These are phyloP conservation scores for Drosophila seclusa DNA, from an alignment of 2,888 invertebrate species.

Conservation along the genomic window DNA sequence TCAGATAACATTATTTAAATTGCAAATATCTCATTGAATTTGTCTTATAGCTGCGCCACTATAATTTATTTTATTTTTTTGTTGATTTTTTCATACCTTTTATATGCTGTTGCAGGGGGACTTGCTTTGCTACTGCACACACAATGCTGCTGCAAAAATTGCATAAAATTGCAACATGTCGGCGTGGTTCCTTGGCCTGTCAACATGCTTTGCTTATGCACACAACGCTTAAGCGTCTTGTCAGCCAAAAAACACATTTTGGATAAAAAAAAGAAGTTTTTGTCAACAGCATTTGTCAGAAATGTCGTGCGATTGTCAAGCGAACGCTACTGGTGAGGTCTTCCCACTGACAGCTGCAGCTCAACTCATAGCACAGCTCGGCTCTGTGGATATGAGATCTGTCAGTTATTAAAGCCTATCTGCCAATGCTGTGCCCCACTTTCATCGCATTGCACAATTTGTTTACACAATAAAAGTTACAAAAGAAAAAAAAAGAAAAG, in stretches of 20 bases:
- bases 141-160: constrained; percentile 50
- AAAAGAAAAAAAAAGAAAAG: constrained; percentile 20
- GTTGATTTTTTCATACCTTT: background rate
- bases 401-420: constrained; percentile 31
- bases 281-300: constrained; percentile 73
- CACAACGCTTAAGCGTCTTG: constrained; percentile 45
- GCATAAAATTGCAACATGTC: constrained; percentile 70
- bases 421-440: constrained; percentile 41
- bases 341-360: constrained; percentile 38
- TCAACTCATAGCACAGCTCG: constrained; percentile 7
- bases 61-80: constrained; percentile 67
- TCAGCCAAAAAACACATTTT: constrained; percentile 37
- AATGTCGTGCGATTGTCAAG: constrained; percentile 74
- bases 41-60: constrained; percentile 68
- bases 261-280: constrained; percentile 48
- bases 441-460: constrained; percentile 40
- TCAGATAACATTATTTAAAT: constrained; percentile 75
- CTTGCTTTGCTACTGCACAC: background rate
- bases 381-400: constrained; percentile 12
- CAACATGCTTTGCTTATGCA: constrained; percentile 64
- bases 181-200: constrained; percentile 58
- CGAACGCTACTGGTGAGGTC: constrained; percentile 56
- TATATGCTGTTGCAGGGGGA: constrained; percentile 24
- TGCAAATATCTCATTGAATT: constrained; percentile 76
- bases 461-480: constrained; percentile 33